These are phyloP conservation scores for Aelia acuminata DNA, from an alignment of 2,888 invertebrate species.

Conservation along the genomic window DNA sequence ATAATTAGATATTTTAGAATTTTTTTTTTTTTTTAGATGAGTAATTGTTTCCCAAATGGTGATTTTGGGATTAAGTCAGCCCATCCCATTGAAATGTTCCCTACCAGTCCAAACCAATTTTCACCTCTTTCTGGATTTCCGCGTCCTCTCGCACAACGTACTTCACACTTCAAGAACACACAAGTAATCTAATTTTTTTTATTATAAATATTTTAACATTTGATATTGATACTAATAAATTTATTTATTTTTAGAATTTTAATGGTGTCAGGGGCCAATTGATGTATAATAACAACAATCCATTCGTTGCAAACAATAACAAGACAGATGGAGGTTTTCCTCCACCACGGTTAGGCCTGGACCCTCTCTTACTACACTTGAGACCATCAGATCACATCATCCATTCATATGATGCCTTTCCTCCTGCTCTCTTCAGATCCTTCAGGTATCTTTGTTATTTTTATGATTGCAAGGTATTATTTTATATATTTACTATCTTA, in stretches of 20 bases:
- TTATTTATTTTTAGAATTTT: conserved; percentile 54
- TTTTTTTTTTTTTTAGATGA: conserved; percentile 35
- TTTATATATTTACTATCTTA: too few relatives aligned
- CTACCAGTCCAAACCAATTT: conserved; percentile 52
- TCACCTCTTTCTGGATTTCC: conserved; percentile 63
- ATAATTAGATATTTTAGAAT: too few relatives aligned
- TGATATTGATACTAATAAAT: not conserved
- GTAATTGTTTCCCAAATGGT: conserved; percentile 55
- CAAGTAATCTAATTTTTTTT: conserved; percentile 46
- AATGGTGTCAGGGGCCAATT: conserved; percentile 61
- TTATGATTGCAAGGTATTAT: too few relatives aligned
- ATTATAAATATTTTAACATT: not conserved
- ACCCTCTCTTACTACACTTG: conserved; percentile 52
- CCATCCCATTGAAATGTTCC: conserved; percentile 51
- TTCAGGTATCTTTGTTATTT: conserved; percentile 56
- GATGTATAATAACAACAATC: conserved; percentile 65
- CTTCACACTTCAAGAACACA: conserved; percentile 62
- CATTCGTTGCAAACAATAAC: conserved; percentile 65
- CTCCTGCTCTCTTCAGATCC: conserved; percentile 61
- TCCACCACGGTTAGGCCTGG: conserved; percentile 22
- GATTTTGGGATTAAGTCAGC: conserved; percentile 56
- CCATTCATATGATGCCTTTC: conserved; percentile 62
- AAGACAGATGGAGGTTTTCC: conserved; percentile 61
- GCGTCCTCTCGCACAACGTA: conserved; percentile 63
- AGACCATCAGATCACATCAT: conserved; percentile 61